Base-by-base conservation (phyloP, 2,888 invertebrate species). In the Bedellia somnulentella region DNA sequence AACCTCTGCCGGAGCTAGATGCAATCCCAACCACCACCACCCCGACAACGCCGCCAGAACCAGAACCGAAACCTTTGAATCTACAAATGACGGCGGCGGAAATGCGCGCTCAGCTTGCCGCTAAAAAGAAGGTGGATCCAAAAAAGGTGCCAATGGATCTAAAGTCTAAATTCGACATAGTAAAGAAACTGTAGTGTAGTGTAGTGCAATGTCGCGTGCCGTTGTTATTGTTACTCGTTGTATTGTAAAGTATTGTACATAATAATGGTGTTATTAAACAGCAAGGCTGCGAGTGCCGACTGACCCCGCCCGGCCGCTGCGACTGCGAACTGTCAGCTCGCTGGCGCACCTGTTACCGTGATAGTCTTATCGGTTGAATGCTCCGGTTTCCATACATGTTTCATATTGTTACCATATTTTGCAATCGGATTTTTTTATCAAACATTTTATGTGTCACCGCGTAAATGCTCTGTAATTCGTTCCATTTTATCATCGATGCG, bases 21-120 rank as follows among this genome's bases (percentile, higher is more conserved):
- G 59, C 50, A 37, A 59, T 16, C 26, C 8, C 30, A 14, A 16
- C 17, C 24, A 14, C 57, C 13, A 40, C 40, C 30, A 34, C 37
- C 4, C 35, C 40, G 11, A 33, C 18, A 23, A 39, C 39, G 15
- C 27, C 44, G 11, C 21, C 24, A 32, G 26, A 22, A 5, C 31
- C 29, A 28, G 17, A 21, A 24, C 30, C 10, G 27, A 38, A 27
- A 35, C 42, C 37, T 30, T 73, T 93, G 35, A 90, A 93, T 66
- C 78, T 94, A 41, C 87, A 86, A 50, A 90, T 93, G 88, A 90
- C 93, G 35, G 94, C 89, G n/a, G 91, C 92, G 26, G 92, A 94
- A 68, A 83, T 93, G 80, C 81, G 93, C 32, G 92, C 90, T 31
- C 86, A 89, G 47, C 75, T 93, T 42, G 88, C 90, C 28, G 84